Conservation (phyloP, 2,888 invertebrate genomes). For the Sesia apiformis region DNA sequence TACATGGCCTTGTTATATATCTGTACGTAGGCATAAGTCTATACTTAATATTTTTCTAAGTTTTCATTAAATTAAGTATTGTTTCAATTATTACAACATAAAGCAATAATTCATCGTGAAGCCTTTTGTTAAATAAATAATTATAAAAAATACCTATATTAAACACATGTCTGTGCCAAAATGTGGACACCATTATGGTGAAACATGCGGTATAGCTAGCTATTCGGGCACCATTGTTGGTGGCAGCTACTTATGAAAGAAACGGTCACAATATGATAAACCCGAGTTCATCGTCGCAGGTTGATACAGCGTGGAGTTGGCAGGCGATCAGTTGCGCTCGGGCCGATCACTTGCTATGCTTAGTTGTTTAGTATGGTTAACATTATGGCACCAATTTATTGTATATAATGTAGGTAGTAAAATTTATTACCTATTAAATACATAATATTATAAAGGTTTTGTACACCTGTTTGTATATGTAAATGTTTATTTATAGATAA, state of each 20-base stretch:
- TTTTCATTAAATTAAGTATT: neutral
- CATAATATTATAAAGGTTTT: conserved; percentile 51
- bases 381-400: conserved; percentile 41
- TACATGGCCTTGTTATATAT: conserved; percentile 5
- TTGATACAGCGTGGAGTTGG: conserved; percentile 1
- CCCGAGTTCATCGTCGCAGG: neutral
- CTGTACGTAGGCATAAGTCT: conserved; percentile 12
- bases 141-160: conserved; percentile 18
- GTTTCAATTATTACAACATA: conserved; percentile 5
- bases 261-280: conserved; percentile 14
- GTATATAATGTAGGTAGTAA: conserved; percentile 59
- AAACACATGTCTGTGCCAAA: conserved; percentile 64
- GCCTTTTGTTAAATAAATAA: conserved; percentile 49
- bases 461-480: conserved; percentile 68
- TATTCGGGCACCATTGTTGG: neutral
- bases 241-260: conserved; percentile 12
- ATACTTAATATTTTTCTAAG: neutral
- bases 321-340: conserved; percentile 3
- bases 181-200: conserved; percentile 17
- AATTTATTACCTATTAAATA: conserved; percentile 27
- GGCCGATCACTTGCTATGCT: neutral
- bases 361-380: conserved; percentile 1
- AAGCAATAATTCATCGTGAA: conserved; percentile 61
- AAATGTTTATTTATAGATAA: conserved; percentile 62
- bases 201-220: neutral